Percentiles rank a stretch among this genome's conserved stretches.
phyloP scores from a whole-genome alignment of 2,113 vertebrate species.

The Microcebus griseorufus region DNA sequence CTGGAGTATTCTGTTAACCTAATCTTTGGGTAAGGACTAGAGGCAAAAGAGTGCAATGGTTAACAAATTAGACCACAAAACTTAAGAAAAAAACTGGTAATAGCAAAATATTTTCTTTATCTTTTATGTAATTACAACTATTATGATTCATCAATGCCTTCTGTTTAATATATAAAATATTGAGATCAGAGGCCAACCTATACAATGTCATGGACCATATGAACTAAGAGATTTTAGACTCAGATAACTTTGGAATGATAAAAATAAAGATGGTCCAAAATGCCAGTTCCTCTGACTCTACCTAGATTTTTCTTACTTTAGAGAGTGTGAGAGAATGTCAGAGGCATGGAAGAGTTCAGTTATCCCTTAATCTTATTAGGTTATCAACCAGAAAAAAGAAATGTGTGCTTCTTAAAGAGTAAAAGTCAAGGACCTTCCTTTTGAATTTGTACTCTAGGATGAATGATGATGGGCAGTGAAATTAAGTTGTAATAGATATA shows the following conservation, averaged over 20 bases:
- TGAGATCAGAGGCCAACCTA: neutral
- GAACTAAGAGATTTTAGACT: neutral
- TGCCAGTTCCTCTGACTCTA: neutral
- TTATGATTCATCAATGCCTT: neutral
- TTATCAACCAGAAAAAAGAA: neutral
- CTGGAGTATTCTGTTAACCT: neutral
- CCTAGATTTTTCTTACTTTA: neutral
- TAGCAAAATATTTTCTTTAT: neutral
- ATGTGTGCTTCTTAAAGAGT: neutral
- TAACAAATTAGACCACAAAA: neutral
- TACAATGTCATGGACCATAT: neutral
- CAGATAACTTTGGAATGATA: neutral
- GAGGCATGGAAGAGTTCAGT: neutral
- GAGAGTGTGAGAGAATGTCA: neutral
- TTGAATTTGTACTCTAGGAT: neutral
- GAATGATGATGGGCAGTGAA: neutral
- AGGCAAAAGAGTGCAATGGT: neutral
- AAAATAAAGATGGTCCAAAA: neutral
- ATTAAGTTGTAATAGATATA: neutral
- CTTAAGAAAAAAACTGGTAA: neutral
- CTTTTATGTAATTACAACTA: neutral
- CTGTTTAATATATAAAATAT: slow-evolving; percentile 9
- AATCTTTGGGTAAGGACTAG: neutral
- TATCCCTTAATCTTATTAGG: neutral
- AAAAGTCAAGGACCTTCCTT: neutral